Percentiles rank a stretch among this genome's conserved stretches.
These are phyloP conservation scores for Anorthoa munda DNA, from an alignment of 2,888 invertebrate species.

Conservation along the genomic window DNA sequence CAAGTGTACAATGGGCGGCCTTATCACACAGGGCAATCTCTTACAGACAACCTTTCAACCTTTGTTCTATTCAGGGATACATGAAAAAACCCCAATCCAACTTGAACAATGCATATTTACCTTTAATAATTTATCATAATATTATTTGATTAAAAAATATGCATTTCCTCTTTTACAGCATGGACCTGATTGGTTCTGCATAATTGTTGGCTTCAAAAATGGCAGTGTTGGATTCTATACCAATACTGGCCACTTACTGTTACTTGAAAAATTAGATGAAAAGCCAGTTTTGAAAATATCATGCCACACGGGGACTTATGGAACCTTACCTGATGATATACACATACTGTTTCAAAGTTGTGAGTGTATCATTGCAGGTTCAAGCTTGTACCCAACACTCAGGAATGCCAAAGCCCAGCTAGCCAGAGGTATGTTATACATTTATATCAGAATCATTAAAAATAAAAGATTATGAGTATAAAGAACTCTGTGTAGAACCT, in stretches of 20 bases:
- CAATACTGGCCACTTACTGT: slow-evolving; percentile 95
- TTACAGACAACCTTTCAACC: too few relatives aligned
- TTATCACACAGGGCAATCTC: too few relatives aligned
- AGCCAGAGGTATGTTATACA: slow-evolving; percentile 92
- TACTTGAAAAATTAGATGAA: slow-evolving; percentile 96
- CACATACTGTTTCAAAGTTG: slow-evolving; percentile 94
- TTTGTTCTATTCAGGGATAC: too few relatives aligned
- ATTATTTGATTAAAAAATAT: too few relatives aligned
- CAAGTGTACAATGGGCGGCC: too few relatives aligned
- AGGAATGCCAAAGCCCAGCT: slow-evolving; percentile 95
- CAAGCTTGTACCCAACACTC: slow-evolving; percentile 95
- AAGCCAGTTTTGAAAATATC: slow-evolving; percentile 95
- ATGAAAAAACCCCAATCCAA: too few relatives aligned
- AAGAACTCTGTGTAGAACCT: too few relatives aligned
- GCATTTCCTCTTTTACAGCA: slow-evolving; percentile 80
- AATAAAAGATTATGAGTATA: too few relatives aligned
- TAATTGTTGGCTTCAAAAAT: slow-evolving; percentile 96
- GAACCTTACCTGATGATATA: slow-evolving; percentile 92
- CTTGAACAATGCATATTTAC: too few relatives aligned
- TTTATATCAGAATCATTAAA: neutral
- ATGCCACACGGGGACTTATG: slow-evolving; percentile 92
- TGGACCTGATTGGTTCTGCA: slow-evolving; percentile 98
- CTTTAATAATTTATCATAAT: too few relatives aligned
- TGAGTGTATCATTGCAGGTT: slow-evolving; percentile 94
- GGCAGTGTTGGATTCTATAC: slow-evolving; percentile 97